Conservation (phyloP, 2,797 vertebrate genomes). For the Paguma larvata region DNA sequence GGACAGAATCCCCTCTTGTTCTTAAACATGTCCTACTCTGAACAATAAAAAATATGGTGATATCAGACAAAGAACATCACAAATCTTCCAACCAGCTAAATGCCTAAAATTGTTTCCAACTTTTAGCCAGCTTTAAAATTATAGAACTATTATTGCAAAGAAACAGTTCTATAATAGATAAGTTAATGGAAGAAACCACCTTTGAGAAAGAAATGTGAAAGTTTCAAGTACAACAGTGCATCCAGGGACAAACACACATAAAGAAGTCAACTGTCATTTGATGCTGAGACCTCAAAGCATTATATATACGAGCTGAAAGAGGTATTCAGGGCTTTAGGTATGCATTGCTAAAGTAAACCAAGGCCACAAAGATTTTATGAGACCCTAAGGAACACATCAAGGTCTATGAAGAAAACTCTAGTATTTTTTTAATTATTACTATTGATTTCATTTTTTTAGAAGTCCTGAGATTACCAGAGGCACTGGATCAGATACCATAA, state of each 20-base stretch:
- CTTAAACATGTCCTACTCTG: background rate
- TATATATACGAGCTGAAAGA: conserved; percentile 66
- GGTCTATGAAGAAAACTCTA: conserved; percentile 70
- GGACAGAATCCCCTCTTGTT: background rate
- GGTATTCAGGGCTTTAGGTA: conserved; percentile 39
- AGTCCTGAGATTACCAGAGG: conserved; percentile 63
- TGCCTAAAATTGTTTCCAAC: background rate
- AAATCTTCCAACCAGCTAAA: conserved; percentile 41
- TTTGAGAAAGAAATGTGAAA: conserved; percentile 32
- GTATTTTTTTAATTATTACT: conserved; percentile 68
- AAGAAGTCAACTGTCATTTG: background rate
- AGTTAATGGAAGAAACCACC: conserved; percentile 25
- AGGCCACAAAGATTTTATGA: conserved; percentile 76
- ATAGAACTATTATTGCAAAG: background rate
- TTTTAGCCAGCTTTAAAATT: conserved; percentile 36
- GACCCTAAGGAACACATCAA: conserved; percentile 64
- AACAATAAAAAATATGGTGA: background rate
- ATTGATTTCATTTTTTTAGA: conserved; percentile 73
- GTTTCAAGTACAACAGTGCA: background rate
- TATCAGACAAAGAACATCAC: background rate
- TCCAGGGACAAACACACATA: background rate
- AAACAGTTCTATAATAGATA: background rate
- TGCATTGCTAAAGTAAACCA: conserved; percentile 61
- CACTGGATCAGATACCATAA: background rate
- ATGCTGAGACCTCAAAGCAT: conserved; percentile 54